Evolutionary conservation across 2,797 vertebrate species (phyloP).

Genomic region (Sebastes matsubarae): DNA sequence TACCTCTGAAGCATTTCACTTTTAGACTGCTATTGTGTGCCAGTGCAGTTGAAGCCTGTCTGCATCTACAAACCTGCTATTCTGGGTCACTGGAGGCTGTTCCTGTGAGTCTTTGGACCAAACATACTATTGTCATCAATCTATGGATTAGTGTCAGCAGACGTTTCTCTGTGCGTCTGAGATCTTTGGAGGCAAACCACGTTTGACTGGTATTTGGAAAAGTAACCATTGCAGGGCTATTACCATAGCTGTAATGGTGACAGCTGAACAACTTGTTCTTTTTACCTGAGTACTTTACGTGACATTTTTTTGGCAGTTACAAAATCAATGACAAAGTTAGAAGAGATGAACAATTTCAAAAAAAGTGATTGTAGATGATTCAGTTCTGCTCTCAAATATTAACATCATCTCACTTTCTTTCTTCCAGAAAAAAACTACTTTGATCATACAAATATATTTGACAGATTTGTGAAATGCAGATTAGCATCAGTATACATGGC

Average conservation of each 20-base stretch:
- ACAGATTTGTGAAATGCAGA: conserved; percentile 21
- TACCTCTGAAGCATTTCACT: conserved; percentile 55
- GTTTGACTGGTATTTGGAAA: not conserved
- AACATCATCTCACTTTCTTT: not conserved
- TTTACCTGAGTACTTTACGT: not conserved
- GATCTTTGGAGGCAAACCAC: conserved; percentile 14
- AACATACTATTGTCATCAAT: conserved; percentile 43
- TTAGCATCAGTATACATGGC: conserved; percentile 7
- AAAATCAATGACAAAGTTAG: not conserved
- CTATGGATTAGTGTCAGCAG: conserved; percentile 45
- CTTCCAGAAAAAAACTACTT: not conserved
- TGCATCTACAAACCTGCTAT: conserved; percentile 32
- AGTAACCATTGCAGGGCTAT: not conserved
- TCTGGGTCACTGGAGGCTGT: conserved; percentile 45
- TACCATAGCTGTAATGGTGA: not conserved
- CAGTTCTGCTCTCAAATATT: not conserved
- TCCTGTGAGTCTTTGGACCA: conserved; percentile 29
- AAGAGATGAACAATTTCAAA: not conserved
- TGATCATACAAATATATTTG: not conserved
- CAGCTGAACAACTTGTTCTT: conserved; percentile 24
- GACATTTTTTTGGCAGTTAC: not conserved
- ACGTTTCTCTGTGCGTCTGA: not conserved
- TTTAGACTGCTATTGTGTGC: conserved; percentile 34
- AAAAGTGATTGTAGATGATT: not conserved
- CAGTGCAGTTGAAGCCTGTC: conserved; percentile 45